A percentile compares a stretch with the other conserved stretches of the same genome.
Conservation (phyloP, 1,140 invertebrate species). For the Bombus consobrinus region DNA sequence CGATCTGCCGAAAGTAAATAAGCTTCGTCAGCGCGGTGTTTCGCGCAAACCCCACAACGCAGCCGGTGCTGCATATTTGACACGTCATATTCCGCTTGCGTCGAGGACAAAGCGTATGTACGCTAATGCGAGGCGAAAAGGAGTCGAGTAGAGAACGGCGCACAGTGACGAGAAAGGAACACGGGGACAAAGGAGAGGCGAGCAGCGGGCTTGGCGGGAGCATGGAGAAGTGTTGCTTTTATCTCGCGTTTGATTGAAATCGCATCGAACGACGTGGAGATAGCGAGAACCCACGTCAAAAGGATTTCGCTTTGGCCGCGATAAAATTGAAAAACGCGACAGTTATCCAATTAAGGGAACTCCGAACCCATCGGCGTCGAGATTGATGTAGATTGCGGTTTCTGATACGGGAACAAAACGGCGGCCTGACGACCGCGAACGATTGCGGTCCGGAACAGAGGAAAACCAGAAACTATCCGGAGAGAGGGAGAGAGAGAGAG, state of each 20-base stretch:
- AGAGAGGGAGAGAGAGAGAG: background rate
- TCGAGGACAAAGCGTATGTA: background rate
- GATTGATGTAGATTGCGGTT: constrained; percentile 57
- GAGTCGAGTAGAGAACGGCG: background rate
- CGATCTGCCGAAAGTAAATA: background rate
- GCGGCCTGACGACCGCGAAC: constrained; percentile 16
- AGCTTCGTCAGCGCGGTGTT: background rate
- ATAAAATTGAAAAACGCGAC: constrained; percentile 55
- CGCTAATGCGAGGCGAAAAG: constrained; percentile 2
- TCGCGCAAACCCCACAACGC: background rate
- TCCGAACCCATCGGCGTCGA: constrained; percentile 40
- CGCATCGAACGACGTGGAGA: constrained; percentile 26
- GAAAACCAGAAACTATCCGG: background rate
- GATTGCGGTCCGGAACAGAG: constrained; percentile 9
- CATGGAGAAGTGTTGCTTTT: constrained; percentile 32
- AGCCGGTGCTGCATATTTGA: constrained; percentile 37
- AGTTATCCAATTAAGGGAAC: constrained; percentile 61
- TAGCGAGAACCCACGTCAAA: constrained; percentile 28
- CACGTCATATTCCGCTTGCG: background rate
- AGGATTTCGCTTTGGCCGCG: constrained; percentile 47
- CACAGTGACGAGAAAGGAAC: background rate
- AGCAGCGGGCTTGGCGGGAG: too few relatives aligned
- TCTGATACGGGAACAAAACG: constrained; percentile 46
- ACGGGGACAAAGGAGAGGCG: background rate
- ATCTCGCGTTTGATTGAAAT: constrained; percentile 49